A percentile compares a stretch with the other conserved stretches of the same genome.
phyloP scores from a whole-genome alignment of 2,888 invertebrate genomes.

The Monochamus alternatus region DNA sequence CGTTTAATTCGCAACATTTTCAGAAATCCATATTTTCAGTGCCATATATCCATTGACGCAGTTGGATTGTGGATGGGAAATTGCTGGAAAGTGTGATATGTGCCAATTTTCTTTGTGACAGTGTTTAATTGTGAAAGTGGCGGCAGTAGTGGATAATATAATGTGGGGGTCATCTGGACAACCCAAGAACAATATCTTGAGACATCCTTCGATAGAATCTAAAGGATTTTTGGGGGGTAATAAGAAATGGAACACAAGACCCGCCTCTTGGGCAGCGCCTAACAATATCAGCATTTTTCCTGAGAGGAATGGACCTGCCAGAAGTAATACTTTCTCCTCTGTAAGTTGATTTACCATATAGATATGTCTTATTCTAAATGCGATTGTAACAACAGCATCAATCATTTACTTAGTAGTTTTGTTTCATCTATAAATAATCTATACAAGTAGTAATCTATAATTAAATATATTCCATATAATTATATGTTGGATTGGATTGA shows the following conservation, averaged over 20 bases:
- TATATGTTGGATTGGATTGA: too few relatives aligned
- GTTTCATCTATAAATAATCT: too few relatives aligned
- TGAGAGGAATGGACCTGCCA: constrained; percentile 36
- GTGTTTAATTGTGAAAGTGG: constrained; percentile 25
- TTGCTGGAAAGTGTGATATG: neutral
- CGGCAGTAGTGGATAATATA: constrained; percentile 20
- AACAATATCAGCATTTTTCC: constrained; percentile 54
- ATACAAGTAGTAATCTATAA: too few relatives aligned
- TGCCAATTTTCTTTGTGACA: constrained; percentile 1
- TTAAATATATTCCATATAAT: too few relatives aligned
- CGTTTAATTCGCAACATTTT: neutral
- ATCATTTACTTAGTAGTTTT: too few relatives aligned
- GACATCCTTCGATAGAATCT: constrained; percentile 33
- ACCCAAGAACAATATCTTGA: constrained; percentile 56
- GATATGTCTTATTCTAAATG: neutral
- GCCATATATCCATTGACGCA: neutral
- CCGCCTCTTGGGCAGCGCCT: constrained; percentile 67
- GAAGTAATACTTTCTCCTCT: constrained; percentile 52
- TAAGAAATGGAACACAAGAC: constrained; percentile 63
- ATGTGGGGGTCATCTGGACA: constrained; percentile 55
- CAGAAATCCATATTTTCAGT: constrained; percentile 2
- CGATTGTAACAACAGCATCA: too few relatives aligned
- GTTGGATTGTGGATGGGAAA: neutral
- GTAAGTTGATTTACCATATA: constrained; percentile 51
- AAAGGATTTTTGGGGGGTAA: constrained; percentile 62